phyloP scores from a whole-genome alignment of 2,888 invertebrate genomes.

The Nymphalis polychloros region DNA sequence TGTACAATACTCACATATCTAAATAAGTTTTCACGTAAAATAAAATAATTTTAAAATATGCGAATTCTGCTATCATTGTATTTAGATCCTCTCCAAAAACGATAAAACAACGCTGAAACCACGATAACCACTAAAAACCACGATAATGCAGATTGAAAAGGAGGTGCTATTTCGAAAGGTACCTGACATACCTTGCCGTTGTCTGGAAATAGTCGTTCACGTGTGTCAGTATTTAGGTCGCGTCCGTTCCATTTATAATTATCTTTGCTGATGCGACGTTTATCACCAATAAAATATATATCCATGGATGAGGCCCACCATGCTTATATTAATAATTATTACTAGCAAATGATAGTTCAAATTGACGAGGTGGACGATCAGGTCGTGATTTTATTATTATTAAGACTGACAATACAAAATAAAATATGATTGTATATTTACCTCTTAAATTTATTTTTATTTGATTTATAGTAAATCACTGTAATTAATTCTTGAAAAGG shows the following conservation, averaged over 20 bases:
- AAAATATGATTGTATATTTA: neutral
- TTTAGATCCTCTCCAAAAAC: constrained; percentile 6
- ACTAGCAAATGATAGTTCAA: constrained; percentile 20
- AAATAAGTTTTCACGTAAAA: neutral
- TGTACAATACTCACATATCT: neutral
- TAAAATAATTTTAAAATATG: neutral
- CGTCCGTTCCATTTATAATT: constrained; percentile 68
- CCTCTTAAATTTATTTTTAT: neutral
- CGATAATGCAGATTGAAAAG: constrained; percentile 38
- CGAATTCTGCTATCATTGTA: neutral
- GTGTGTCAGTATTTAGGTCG: constrained; percentile 72
- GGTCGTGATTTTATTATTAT: neutral
- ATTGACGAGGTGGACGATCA: constrained; percentile 13
- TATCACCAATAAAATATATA: constrained; percentile 49
- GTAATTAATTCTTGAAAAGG: constrained; percentile 18
- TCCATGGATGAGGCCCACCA: constrained; percentile 32
- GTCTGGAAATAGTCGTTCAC: constrained; percentile 71
- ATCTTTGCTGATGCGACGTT: constrained; percentile 66
- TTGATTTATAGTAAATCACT: neutral
- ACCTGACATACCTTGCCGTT: constrained; percentile 66
- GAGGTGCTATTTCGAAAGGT: constrained; percentile 63
- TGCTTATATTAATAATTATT: constrained; percentile 24
- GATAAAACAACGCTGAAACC: constrained; percentile 24
- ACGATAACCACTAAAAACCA: no score
- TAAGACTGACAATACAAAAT: neutral